These are phyloP conservation scores for Drosophila parthenogenetica DNA, from an alignment of 2,888 invertebrate species.

Conservation along the genomic window DNA sequence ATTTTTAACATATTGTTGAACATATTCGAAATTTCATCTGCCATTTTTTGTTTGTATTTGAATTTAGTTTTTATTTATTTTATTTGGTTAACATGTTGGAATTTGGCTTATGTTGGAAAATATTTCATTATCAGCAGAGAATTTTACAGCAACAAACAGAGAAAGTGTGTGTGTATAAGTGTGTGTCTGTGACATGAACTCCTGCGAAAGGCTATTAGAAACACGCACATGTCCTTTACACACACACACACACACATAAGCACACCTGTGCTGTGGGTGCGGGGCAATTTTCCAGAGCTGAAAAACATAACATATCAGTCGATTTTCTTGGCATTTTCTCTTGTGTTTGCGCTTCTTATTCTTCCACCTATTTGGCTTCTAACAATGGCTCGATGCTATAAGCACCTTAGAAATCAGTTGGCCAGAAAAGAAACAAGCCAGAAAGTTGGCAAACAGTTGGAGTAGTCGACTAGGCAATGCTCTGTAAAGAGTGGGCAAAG, in stretches of 20 bases:
- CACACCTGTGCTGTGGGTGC: slow-evolving; percentile 25
- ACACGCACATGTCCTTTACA: slow-evolving; percentile 50
- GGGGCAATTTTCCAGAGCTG: slow-evolving; percentile 42
- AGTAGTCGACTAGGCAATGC: slow-evolving; percentile 21
- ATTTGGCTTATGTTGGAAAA: slow-evolving; percentile 38
- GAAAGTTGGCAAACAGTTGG: slow-evolving; percentile 3
- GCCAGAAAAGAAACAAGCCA: slow-evolving; percentile 38
- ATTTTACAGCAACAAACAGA: slow-evolving; percentile 21
- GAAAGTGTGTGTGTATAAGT: background rate
- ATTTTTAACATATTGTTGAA: slow-evolving; percentile 48
- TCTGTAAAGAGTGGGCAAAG: background rate
- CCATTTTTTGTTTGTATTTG: slow-evolving; percentile 3
- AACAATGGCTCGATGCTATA: slow-evolving; percentile 49
- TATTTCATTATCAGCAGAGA: slow-evolving; percentile 55
- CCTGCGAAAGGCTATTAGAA: slow-evolving; percentile 53
- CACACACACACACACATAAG: slow-evolving; percentile 6
- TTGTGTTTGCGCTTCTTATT: slow-evolving; percentile 27
- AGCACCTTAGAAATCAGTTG: slow-evolving; percentile 65
- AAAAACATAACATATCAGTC: slow-evolving; percentile 31
- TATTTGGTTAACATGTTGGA: slow-evolving; percentile 29
- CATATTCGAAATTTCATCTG: slow-evolving; percentile 48
- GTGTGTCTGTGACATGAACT: slow-evolving; percentile 38
- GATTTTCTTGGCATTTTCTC: slow-evolving; percentile 25
- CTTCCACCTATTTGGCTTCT: slow-evolving; percentile 62
- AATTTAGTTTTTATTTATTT: slow-evolving; percentile 28